These are phyloP conservation scores for Loris lydekkerianus DNA, from an alignment of 2,797 vertebrate genomes.

Conservation along the genomic window DNA sequence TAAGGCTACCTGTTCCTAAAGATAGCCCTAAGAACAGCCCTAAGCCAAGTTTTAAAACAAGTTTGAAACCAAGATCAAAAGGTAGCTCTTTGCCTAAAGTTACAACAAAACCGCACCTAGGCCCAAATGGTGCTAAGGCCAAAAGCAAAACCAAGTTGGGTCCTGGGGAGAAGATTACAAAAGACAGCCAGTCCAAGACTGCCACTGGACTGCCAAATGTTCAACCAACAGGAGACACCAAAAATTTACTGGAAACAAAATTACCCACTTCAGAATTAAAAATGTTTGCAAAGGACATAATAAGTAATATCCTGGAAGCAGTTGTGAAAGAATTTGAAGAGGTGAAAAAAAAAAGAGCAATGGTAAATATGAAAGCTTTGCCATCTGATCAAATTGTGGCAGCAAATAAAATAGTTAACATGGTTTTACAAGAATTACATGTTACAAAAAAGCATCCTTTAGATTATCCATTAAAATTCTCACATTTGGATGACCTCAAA, in stretches of 20 bases:
- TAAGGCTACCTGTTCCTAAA: slow-evolving; percentile 15
- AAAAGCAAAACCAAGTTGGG: slow-evolving; percentile 69
- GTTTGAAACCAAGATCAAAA: slow-evolving; percentile 75
- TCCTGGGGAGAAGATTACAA: slow-evolving; percentile 39
- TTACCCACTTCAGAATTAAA: slow-evolving; percentile 76
- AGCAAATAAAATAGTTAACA: slow-evolving; percentile 69
- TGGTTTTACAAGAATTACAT: slow-evolving; percentile 72
- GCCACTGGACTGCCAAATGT: neutral
- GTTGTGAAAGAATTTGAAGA: slow-evolving; percentile 75
- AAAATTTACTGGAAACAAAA: slow-evolving; percentile 58
- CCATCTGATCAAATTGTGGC: slow-evolving; percentile 64
- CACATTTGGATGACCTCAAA: slow-evolving; percentile 8
- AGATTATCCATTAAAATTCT: neutral
- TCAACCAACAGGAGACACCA: slow-evolving; percentile 39
- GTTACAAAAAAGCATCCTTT: neutral
- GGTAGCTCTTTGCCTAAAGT: slow-evolving; percentile 64
- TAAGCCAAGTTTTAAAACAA: slow-evolving; percentile 63
- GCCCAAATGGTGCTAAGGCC: neutral
- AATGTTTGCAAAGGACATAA: slow-evolving; percentile 71
- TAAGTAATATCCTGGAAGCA: slow-evolving; percentile 75
- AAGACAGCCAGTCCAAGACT: neutral
- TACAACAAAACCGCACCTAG: slow-evolving; percentile 48
- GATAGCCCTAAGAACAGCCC: slow-evolving; percentile 20
- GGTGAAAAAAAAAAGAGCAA: slow-evolving; percentile 40
- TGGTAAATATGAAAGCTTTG: slow-evolving; percentile 5